These are phyloP conservation scores for Chymomyza fuscimana DNA, from an alignment of 2,888 invertebrate genomes.

Conservation along the genomic window DNA sequence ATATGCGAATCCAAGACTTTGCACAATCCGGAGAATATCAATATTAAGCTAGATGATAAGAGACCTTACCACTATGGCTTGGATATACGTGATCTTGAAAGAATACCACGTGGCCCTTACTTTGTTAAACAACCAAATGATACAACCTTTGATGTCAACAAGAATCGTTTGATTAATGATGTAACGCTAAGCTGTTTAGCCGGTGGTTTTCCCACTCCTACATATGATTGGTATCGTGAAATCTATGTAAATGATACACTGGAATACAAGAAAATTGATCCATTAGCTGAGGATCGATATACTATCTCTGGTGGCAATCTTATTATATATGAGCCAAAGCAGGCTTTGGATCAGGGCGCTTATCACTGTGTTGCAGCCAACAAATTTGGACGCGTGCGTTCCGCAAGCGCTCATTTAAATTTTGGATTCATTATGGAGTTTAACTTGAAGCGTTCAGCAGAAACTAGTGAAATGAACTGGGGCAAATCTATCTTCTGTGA, in stretches of 20 bases:
- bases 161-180: slow-evolving; percentile 85
- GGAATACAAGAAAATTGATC: slow-evolving; percentile 87
- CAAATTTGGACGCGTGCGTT: slow-evolving; percentile 91
- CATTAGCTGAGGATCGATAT: slow-evolving; percentile 86
- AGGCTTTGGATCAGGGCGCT: slow-evolving; percentile 89
- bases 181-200: slow-evolving; percentile 90
- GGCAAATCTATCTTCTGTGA: slow-evolving; percentile 95
- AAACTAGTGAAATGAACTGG: slow-evolving; percentile 94
- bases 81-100: slow-evolving; percentile 88
- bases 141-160: slow-evolving; percentile 90
- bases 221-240: slow-evolving; percentile 94
- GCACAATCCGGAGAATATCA: slow-evolving; percentile 83
- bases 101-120: slow-evolving; percentile 92
- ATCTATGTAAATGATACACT: slow-evolving; percentile 90
- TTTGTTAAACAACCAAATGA: slow-evolving; percentile 92
- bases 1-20: slow-evolving; percentile 87
- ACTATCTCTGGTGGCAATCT: slow-evolving; percentile 95
- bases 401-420: slow-evolving; percentile 91
- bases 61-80: slow-evolving; percentile 92
- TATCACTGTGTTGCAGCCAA: slow-evolving; percentile 97
- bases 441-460: slow-evolving; percentile 90
- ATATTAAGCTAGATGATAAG: slow-evolving; percentile 87
- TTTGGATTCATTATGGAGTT: slow-evolving; percentile 96
- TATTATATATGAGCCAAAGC: slow-evolving; percentile 92
- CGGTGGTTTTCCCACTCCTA: slow-evolving; percentile 93